A percentile compares a stretch with the other conserved stretches of the same genome.
These are phyloP conservation scores for Seriola aureovittata DNA, from an alignment of 2,113 vertebrate species.

Conservation along the genomic window DNA sequence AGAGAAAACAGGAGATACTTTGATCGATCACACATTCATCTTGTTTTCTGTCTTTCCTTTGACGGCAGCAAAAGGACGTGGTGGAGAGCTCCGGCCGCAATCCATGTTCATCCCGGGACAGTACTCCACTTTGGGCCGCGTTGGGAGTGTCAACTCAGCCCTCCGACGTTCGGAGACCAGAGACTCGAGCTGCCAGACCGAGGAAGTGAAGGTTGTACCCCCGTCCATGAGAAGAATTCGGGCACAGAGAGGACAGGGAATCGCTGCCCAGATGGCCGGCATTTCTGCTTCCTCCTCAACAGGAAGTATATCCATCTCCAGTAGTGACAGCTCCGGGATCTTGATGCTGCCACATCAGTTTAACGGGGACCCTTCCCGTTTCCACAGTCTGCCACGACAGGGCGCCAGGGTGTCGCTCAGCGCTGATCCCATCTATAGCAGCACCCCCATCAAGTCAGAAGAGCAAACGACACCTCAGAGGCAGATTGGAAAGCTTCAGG, in stretches of 20 bases:
- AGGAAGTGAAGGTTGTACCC: slow-evolving; percentile 92
- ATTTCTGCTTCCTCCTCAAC: slow-evolving; percentile 91
- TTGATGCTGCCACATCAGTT: slow-evolving; percentile 83
- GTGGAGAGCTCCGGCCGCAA: slow-evolving; percentile 87
- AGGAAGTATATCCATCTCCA: slow-evolving; percentile 91
- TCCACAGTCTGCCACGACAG: slow-evolving; percentile 93
- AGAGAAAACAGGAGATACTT: neutral
- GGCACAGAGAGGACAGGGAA: slow-evolving; percentile 94
- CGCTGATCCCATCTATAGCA: slow-evolving; percentile 86
- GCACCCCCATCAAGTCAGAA: slow-evolving; percentile 82
- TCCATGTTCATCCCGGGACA: slow-evolving; percentile 91
- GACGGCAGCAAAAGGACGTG: slow-evolving; percentile 83
- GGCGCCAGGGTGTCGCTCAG: slow-evolving; percentile 88
- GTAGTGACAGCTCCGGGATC: slow-evolving; percentile 86
- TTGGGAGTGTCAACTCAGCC: slow-evolving; percentile 82
- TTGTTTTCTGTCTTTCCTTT: slow-evolving; percentile 65
- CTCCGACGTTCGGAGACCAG: slow-evolving; percentile 87
- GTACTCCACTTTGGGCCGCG: slow-evolving; percentile 90
- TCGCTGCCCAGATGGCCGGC: slow-evolving; percentile 95
- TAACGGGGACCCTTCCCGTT: slow-evolving; percentile 84
- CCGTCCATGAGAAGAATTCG: slow-evolving; percentile 96
- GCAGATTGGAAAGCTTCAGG: slow-evolving; percentile 85
- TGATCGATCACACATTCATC: slow-evolving; percentile 22
- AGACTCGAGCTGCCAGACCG: slow-evolving; percentile 96
- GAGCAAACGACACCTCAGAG: slow-evolving; percentile 74